Percentiles rank a stretch among this genome's conserved stretches.
Evolutionary conservation across 2,888 invertebrate genomes (phyloP).

Genomic region (Salpingus planirostris): DNA sequence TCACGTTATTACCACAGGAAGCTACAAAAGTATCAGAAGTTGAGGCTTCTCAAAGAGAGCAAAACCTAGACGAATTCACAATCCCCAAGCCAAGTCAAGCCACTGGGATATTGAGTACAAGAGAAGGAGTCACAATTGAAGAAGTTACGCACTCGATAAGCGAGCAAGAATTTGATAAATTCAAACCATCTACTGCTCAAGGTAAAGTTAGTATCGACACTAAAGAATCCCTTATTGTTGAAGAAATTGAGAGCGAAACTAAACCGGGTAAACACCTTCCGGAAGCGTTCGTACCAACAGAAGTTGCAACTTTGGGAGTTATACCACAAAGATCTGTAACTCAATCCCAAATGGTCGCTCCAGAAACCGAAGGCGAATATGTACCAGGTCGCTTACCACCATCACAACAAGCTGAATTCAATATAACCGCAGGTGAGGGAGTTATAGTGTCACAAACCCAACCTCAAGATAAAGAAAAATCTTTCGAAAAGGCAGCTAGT

Average conservation of each 20-base stretch:
- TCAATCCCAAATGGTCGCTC: constrained; percentile 55
- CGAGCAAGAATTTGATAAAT: constrained; percentile 48
- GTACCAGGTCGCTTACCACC: constrained; percentile 51
- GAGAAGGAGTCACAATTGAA: constrained; percentile 54
- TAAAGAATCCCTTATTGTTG: constrained; percentile 55
- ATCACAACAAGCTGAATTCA: constrained; percentile 51
- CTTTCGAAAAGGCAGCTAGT: constrained; percentile 41
- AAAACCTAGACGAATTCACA: constrained; percentile 38
- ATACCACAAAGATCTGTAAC: constrained; percentile 57
- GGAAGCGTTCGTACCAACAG: constrained; percentile 69
- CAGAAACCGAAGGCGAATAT: constrained; percentile 60
- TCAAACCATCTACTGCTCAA: constrained; percentile 44
- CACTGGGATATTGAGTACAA: constrained; percentile 49
- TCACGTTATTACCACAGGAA: constrained; percentile 53
- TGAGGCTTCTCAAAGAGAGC: constrained; percentile 52
- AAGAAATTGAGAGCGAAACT: constrained; percentile 59
- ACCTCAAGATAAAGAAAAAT: constrained; percentile 58
- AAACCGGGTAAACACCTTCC: constrained; percentile 72
- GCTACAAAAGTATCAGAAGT: constrained; percentile 58
- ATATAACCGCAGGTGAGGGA: constrained; percentile 53
- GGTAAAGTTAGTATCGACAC: constrained; percentile 56
- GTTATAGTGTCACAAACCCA: constrained; percentile 48
- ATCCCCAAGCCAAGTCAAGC: constrained; percentile 47
- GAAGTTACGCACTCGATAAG: constrained; percentile 53
- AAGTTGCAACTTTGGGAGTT: constrained; percentile 58